Percentiles rank a stretch among this genome's conserved stretches.
Conservation (phyloP, 1,140 invertebrate species). For the Drosophila sechellia region DNA sequence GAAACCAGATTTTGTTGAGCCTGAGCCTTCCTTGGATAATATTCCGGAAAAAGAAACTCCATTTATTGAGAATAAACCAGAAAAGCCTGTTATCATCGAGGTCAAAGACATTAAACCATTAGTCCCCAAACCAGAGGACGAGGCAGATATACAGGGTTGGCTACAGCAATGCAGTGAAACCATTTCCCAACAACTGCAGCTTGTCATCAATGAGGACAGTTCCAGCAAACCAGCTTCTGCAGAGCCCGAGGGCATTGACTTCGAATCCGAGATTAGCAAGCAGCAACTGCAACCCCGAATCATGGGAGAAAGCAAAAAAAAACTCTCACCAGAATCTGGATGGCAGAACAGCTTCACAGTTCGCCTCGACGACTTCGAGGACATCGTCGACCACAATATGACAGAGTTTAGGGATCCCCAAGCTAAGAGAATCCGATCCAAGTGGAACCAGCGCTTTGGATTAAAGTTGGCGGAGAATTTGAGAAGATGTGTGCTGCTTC, state of each 20-base stretch:
- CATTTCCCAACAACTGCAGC: constrained; percentile 15
- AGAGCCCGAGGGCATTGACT: constrained; percentile 17
- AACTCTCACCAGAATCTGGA: not conserved
- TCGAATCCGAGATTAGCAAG: constrained; percentile 27
- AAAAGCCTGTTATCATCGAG: constrained; percentile 13
- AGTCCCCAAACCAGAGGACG: constrained; percentile 12
- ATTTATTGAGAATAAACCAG: not conserved
- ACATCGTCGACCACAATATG: constrained; percentile 25
- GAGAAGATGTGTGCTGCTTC: constrained; percentile 14
- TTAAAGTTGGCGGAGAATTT: constrained; percentile 6
- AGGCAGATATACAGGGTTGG: constrained; percentile 14
- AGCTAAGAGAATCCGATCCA: constrained; percentile 21
- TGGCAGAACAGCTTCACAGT: constrained; percentile 29
- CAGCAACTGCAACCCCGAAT: not conserved
- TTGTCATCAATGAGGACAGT: not conserved
- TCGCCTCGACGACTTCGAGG: constrained; percentile 28
- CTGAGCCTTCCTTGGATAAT: not conserved
- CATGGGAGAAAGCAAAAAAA: too few relatives aligned
- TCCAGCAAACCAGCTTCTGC: too few relatives aligned
- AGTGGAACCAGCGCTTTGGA: not conserved
- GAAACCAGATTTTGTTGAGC: not conserved
- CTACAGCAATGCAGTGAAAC: constrained; percentile 24
- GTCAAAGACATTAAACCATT: constrained; percentile 5
- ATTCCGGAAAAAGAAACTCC: not conserved
- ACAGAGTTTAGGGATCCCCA: constrained; percentile 41